Evolutionary conservation across 2,888 invertebrate genomes (phyloP).

Genomic region (Phymatocera aterrima): DNA sequence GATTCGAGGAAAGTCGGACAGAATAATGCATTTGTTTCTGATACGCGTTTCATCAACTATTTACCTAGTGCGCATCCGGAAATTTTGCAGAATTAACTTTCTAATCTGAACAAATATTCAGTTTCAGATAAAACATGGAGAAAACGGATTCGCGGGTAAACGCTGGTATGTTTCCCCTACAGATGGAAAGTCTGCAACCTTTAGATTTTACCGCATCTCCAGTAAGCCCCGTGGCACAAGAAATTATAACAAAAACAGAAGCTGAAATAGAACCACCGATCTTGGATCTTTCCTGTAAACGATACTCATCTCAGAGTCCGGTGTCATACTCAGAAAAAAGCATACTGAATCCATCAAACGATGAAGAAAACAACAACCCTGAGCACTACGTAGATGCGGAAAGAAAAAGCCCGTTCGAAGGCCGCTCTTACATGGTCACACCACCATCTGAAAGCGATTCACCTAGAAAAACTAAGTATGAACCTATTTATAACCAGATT

Average conservation of each 20-base stretch:
- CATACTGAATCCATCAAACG: background rate
- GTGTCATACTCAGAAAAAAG: slow-evolving; percentile 42
- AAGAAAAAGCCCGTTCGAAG: slow-evolving; percentile 60
- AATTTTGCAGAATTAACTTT: background rate
- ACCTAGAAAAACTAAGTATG: slow-evolving; percentile 58
- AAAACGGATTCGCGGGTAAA: slow-evolving; percentile 49
- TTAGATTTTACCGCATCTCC: slow-evolving; percentile 55
- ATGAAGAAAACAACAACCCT: background rate
- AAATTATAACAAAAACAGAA: slow-evolving; percentile 3
- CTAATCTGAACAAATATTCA: background rate
- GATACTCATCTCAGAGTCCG: slow-evolving; percentile 35
- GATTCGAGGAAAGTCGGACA: background rate
- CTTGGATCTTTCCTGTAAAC: slow-evolving; percentile 66
- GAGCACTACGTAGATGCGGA: slow-evolving; percentile 48
- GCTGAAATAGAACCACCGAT: slow-evolving; percentile 54
- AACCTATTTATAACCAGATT: slow-evolving; percentile 53
- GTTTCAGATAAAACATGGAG: slow-evolving; percentile 6
- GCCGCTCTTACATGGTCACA: slow-evolving; percentile 62
- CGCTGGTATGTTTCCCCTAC: background rate
- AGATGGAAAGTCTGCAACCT: slow-evolving; percentile 49
- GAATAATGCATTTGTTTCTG: background rate
- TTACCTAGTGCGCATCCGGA: background rate
- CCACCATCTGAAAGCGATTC: slow-evolving; percentile 67
- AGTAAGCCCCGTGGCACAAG: background rate
- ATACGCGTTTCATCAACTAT: background rate